Evolutionary conservation across 2,797 vertebrate genomes (phyloP), one percentile per base, ranked within the genome.

Genomic region (Acomys russatus): DNA sequence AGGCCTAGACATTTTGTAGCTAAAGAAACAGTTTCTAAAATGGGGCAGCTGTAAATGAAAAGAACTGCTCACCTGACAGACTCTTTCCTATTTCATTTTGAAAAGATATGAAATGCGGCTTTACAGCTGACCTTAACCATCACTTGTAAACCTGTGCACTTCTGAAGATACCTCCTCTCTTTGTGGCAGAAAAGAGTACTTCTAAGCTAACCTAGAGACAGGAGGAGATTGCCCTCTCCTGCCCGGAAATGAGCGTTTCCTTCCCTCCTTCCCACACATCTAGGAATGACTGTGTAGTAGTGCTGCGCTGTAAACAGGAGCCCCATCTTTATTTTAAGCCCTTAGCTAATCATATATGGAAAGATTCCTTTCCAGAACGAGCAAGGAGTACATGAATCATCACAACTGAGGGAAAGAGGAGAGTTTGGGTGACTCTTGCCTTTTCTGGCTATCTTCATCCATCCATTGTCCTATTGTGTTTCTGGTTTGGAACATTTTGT

Each of bases 131-230:
- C 78, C 63, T 0, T 35, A 89, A 71, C 5, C 83, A 49, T 49
- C 76, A 90, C 11, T 87, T 95, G 33, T 94, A 88, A 86, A 95
- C 23, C 18, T 88, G 12, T 78, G 82, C n/a, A 74, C 92, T 90
- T 94, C 30, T 88, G 80, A 90, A 54, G 73, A 76, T 3, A 12
- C 83, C 35, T 70, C 70, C 71, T 35, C 54, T 84, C 38, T 83
- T 80, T 61, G 64, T 38, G n/a, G 30, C 54, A 74, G 64, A 77
- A 86, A 82, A 84, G 73, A 92, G 6, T 22, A 63, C 64, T 66
- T 86, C 20, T 25, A 71, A 94, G 84, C 18, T 49, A 94, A 64
- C 17, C 56, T 68, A 68, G 85, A 59, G 22, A 88, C 18, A 38
- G 89, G 38, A 76, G n/a, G n/a, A 54, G 88, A 35, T 2, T 59